phyloP scores from a whole-genome alignment of 2,113 vertebrate species.

The Haplochromis burtoni region DNA sequence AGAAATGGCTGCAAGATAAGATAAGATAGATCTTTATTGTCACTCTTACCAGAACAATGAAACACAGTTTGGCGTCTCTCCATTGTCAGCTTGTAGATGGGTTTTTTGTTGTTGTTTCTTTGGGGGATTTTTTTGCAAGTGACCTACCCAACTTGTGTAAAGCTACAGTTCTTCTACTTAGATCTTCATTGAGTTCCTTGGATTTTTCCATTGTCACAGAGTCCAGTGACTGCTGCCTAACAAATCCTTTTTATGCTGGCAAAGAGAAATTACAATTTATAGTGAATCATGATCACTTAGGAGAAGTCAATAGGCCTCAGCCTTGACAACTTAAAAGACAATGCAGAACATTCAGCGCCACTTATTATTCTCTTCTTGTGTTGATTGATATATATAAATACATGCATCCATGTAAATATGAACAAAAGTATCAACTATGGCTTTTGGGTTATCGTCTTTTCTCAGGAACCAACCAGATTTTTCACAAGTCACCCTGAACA shows the following conservation, averaged over 20 bases:
- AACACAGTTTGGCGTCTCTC: neutral
- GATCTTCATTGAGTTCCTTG: neutral
- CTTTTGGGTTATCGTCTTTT: neutral
- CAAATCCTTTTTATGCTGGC: neutral
- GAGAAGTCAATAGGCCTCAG: neutral
- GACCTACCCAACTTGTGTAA: neutral
- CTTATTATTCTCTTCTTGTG: neutral
- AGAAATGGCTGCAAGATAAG: neutral
- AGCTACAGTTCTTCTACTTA: neutral
- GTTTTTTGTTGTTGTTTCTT: neutral
- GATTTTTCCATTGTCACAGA: neutral
- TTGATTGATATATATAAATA: neutral
- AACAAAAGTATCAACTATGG: neutral
- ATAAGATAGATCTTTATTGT: neutral
- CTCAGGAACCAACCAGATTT: conserved; percentile 73
- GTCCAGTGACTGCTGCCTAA: neutral
- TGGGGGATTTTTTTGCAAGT: rapidly evolving
- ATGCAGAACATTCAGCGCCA: neutral
- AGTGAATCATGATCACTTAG: neutral
- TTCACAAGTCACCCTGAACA: conserved; percentile 79
- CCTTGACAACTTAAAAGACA: neutral
- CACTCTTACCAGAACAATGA: neutral
- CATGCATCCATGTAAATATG: neutral
- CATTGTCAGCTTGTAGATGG: neutral
- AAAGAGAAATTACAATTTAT: neutral